Percentiles rank a stretch among this genome's conserved stretches.
These are phyloP conservation scores for Nysson spinosus DNA, from an alignment of 2,888 invertebrate species.

Conservation along the genomic window DNA sequence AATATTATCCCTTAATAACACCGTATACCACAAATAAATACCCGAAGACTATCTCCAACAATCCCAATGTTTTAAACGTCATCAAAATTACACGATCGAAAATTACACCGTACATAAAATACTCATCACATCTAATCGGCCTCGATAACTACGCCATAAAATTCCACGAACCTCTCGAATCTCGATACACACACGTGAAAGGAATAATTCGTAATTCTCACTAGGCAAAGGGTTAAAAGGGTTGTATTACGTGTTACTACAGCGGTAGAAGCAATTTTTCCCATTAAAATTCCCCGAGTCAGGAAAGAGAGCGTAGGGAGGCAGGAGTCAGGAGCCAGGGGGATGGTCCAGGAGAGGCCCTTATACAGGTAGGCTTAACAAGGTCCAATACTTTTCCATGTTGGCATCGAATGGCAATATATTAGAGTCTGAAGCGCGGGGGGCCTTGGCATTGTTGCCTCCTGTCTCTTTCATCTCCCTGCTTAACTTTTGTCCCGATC, in stretches of 20 bases:
- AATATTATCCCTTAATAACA: too few relatives aligned
- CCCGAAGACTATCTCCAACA: too few relatives aligned
- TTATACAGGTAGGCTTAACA: constrained; percentile 76
- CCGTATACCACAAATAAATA: too few relatives aligned
- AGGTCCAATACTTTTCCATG: constrained; percentile 75
- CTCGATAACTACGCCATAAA: too few relatives aligned
- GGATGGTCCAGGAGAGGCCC: constrained; percentile 62
- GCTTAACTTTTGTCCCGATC: constrained; percentile 70
- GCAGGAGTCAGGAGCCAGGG: constrained; percentile 42
- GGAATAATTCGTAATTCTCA: neutral
- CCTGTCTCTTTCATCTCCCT: constrained; percentile 60
- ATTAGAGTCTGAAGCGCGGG: constrained; percentile 75
- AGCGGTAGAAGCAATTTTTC: constrained; percentile 70
- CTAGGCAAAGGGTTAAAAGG: neutral
- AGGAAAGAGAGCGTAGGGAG: constrained; percentile 63
- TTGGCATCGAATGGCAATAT: constrained; percentile 72
- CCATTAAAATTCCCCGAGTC: constrained; percentile 75
- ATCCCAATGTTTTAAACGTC: too few relatives aligned
- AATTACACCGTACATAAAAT: too few relatives aligned
- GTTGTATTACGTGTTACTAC: constrained; percentile 3
- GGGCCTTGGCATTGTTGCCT: constrained; percentile 74
- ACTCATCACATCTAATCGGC: too few relatives aligned
- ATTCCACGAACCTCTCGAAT: too few relatives aligned
- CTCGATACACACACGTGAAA: too few relatives aligned
- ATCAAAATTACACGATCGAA: too few relatives aligned